Percentiles rank a stretch among this genome's conserved stretches.
These are phyloP conservation scores for Zaprionus kolodkinae DNA, from an alignment of 1,140 invertebrate genomes.

Conservation along the genomic window DNA sequence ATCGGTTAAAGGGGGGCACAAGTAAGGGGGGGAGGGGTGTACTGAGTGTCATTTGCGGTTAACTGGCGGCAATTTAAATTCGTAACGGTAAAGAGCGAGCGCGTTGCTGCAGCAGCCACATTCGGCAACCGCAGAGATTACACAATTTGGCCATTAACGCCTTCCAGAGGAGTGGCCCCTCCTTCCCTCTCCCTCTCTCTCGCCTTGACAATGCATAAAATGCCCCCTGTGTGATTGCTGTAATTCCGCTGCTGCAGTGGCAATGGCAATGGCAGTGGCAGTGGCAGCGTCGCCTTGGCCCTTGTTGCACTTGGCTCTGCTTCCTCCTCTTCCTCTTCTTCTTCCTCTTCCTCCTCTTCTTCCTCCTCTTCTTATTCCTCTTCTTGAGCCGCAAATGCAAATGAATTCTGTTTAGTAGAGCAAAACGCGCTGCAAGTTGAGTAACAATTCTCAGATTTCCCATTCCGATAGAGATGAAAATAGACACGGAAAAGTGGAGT, in stretches of 20 bases:
- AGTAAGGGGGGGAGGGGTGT: conserved; percentile 8
- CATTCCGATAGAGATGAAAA: conserved; percentile 45
- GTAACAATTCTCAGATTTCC: conserved; percentile 72
- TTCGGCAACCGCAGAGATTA: conserved; percentile 58
- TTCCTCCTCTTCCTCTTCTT: neutral
- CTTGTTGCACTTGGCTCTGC: neutral
- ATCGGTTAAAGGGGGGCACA: conserved; percentile 17
- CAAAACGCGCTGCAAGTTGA: conserved; percentile 58
- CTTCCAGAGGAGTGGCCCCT: conserved; percentile 26
- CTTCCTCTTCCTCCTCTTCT: neutral
- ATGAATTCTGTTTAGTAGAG: conserved; percentile 75
- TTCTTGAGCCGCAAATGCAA: conserved; percentile 56
- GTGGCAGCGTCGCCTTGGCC: conserved; percentile 7
- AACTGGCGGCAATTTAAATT: conserved; percentile 63
- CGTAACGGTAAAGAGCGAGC: conserved; percentile 55
- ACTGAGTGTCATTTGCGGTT: conserved; percentile 50
- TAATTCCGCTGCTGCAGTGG: conserved; percentile 45
- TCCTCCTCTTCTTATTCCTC: neutral
- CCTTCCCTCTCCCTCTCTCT: neutral
- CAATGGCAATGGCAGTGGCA: neutral
- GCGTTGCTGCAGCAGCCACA: conserved; percentile 5
- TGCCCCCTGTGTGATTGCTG: conserved; percentile 65
- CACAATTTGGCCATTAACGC: conserved; percentile 81
- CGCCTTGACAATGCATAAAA: conserved; percentile 74
- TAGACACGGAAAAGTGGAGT: neutral